Conservation (phyloP, 1,140 invertebrate species). For the Oncopodura yosiiana region DNA sequence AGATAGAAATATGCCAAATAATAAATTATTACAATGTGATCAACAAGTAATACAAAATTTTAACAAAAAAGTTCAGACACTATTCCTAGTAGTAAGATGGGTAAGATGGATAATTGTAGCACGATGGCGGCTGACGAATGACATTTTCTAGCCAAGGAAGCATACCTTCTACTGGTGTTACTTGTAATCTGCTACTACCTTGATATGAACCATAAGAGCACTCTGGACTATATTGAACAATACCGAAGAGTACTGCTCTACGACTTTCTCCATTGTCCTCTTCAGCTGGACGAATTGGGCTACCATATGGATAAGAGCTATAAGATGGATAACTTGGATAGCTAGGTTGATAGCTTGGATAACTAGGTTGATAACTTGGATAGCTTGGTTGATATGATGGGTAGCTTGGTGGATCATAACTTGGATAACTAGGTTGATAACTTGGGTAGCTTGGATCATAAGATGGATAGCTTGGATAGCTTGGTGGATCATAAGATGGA, state of each 20-base stretch:
- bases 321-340: conserved; percentile 10
- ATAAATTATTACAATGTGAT: no score
- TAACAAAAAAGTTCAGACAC: no score
- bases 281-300: conserved; percentile 17
- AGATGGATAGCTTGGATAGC: neutral
- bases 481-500: neutral
- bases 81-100: neutral
- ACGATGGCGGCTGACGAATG: conserved; percentile 12
- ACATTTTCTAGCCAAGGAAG: conserved; percentile 29
- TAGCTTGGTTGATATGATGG: neutral
- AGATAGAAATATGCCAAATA: no score
- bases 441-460: neutral
- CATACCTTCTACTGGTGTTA: conserved; percentile 24
- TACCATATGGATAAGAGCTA: neutral
- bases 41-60: no score
- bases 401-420: conserved; percentile 4
- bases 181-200: conserved; percentile 23
- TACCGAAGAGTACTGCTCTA: conserved; percentile 24
- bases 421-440: conserved; percentile 3
- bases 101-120: neutral
- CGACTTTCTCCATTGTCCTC: conserved; percentile 17
- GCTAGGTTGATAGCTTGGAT: conserved; percentile 5
- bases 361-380: conserved; percentile 18
- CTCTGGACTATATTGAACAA: conserved; percentile 30
- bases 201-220: conserved; percentile 21